Base-by-base conservation (phyloP, 2,888 invertebrate genomes). In the Ennomos fuscantarius region DNA sequence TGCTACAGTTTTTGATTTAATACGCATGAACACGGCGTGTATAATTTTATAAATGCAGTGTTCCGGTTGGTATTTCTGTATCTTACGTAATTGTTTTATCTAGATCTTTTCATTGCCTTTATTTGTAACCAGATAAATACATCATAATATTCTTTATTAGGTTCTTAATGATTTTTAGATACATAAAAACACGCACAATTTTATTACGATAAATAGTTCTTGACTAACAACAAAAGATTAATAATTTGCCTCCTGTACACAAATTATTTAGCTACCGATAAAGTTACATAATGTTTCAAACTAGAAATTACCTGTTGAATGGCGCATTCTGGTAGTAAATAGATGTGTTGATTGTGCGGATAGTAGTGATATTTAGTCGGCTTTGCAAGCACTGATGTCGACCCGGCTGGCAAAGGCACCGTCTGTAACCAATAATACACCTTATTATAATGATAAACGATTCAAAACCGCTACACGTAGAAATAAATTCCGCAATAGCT, bases 321-420 rank as follows among this genome's bases (percentile, higher is more conserved):
- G 68, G 98, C 98, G 89, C 98, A 98, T 90, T 98, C 98, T 63
- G 98, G 98, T 73, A 98, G 93, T 77, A 97, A 92, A 90, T 97
- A 97, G 79, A 97, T 96, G 89, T 97, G 97, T 87, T 97, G 97
- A 89, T 97, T 97, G 91, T 97, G 97, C 33, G 97, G 97, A 87
- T 97, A 97, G 92, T 97, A 97, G 87, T 98, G 97, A 89, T 98
- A 97, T 92, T 97, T 97, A 65, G 97, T 97, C 31, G 97, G 97
- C 83, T 97, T 97, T 47, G 96, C 96, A 66, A 96, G 90, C 43
- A 94, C 94, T 55, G 95, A 95, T 61, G 95, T 94, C 42, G 95
- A 94, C 13, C 94, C 94, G 42, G 94, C 94, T 46, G 94, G 95
- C 72, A 96, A 80, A 51, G 94, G 94, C 67, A 94, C 90, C 74